These are phyloP conservation scores for Malurus elegans DNA, from an alignment of 2,113 vertebrate genomes.

Conservation along the genomic window DNA sequence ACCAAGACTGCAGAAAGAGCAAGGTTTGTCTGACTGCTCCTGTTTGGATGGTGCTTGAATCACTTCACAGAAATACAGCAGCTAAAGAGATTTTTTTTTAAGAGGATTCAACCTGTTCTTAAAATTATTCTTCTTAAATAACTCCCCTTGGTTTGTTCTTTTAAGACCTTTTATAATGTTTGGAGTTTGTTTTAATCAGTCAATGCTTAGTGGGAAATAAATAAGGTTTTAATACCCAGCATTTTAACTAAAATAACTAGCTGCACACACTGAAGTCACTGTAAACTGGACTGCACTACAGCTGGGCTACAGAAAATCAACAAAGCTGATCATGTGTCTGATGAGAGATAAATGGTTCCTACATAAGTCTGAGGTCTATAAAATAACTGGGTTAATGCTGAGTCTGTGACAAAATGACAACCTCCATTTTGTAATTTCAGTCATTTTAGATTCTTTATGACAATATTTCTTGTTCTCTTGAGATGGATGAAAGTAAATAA, in stretches of 20 bases:
- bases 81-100: not conserved
- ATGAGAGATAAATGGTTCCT: slow-evolving; percentile 34
- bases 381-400: slow-evolving; percentile 20
- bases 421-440: slow-evolving; percentile 16
- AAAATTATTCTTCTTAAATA: not conserved
- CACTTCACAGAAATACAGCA: not conserved
- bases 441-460: slow-evolving; percentile 29
- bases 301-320: slow-evolving; percentile 2
- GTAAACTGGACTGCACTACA: slow-evolving; percentile 14
- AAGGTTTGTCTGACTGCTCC: not conserved
- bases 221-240: not conserved
- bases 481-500: slow-evolving; percentile 49
- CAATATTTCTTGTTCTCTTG: slow-evolving; percentile 24
- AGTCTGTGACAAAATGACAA: slow-evolving; percentile 25
- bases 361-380: not conserved
- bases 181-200: not conserved
- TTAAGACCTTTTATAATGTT: not conserved
- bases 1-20: not conserved
- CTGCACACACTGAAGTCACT: not conserved
- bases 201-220: not conserved
- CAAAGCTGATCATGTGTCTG: slow-evolving; percentile 25
- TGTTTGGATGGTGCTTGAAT: not conserved
- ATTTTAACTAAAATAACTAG: not conserved
- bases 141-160: not conserved
- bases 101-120: not conserved